Conservation (phyloP, 64 coral and sea anemone species). For the Trachythela sp. region DNA sequence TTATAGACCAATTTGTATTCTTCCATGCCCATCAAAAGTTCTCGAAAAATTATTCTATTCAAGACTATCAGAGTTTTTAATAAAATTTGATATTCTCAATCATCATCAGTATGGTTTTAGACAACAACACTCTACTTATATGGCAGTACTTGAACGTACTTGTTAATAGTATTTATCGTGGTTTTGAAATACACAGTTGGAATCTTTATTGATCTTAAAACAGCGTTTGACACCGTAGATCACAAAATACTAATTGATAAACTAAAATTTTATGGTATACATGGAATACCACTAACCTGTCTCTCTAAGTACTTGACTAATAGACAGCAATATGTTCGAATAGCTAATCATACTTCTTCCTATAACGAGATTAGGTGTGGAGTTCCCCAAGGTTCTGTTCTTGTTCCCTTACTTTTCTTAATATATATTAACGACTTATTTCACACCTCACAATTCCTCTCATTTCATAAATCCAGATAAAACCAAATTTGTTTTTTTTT, state of each 20-base stretch:
- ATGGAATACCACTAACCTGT: neutral
- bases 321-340: too few relatives aligned
- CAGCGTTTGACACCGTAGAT: too few relatives aligned
- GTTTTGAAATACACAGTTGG: neutral
- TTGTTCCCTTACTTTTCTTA: too few relatives aligned
- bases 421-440: too few relatives aligned
- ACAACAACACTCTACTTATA: neutral
- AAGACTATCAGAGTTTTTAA: neutral
- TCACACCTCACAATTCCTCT: too few relatives aligned
- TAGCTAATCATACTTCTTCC: too few relatives aligned
- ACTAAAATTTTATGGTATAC: constrained; percentile 21
- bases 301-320: too few relatives aligned
- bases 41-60: constrained; percentile 30
- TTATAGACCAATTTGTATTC: too few relatives aligned
- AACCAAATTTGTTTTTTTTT: too few relatives aligned
- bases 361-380: too few relatives aligned
- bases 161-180: neutral
- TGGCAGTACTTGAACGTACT: constrained; percentile 18
- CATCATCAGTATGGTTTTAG: neutral
- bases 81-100: neutral
- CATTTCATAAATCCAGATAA: too few relatives aligned
- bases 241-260: constrained; percentile 7
- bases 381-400: too few relatives aligned
- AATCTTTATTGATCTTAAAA: neutral
- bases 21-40: constrained; percentile 1